Conservation (phyloP, 2,113 vertebrate genomes). For the Zootoca vivipara region DNA sequence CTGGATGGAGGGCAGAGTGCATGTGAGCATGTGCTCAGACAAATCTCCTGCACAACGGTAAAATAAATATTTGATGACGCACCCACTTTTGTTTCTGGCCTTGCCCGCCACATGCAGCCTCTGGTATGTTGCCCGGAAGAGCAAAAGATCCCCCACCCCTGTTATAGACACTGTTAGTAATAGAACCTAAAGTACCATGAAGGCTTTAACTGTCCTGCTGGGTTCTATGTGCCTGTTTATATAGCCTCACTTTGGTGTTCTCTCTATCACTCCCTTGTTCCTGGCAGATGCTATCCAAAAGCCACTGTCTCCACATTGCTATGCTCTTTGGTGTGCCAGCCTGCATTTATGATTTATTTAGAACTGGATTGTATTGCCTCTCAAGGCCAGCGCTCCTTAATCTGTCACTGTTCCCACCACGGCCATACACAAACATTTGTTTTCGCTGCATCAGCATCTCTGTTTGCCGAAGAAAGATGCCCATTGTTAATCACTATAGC, state of each 20-base stretch:
- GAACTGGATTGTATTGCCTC: slow-evolving; percentile 72
- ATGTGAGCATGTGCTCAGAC: no score
- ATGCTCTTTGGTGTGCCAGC: slow-evolving; percentile 64
- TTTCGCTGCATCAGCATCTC: slow-evolving; percentile 81
- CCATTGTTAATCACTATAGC: slow-evolving; percentile 75
- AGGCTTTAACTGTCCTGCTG: no score
- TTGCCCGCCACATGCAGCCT: no score
- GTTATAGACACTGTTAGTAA: no score
- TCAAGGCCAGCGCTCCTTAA: slow-evolving; percentile 78
- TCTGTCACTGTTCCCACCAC: slow-evolving; percentile 70
- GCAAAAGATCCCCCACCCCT: no score
- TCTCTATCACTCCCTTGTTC: background rate
- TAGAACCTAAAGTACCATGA: no score
- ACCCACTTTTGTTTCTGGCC: no score
- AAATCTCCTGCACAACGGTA: no score
- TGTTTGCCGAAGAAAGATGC: slow-evolving; percentile 59
- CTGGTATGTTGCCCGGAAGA: no score
- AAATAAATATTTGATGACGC: no score
- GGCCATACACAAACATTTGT: slow-evolving; percentile 77
- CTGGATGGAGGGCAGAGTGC: no score
- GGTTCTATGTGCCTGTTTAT: no score
- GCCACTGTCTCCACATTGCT: slow-evolving; percentile 50
- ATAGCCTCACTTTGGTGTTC: background rate
- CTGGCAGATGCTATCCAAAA: slow-evolving; percentile 36
- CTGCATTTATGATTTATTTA: slow-evolving; percentile 80